Base-by-base conservation (phyloP, 2,888 invertebrate species). In the Kryphioiulus occultus region DNA sequence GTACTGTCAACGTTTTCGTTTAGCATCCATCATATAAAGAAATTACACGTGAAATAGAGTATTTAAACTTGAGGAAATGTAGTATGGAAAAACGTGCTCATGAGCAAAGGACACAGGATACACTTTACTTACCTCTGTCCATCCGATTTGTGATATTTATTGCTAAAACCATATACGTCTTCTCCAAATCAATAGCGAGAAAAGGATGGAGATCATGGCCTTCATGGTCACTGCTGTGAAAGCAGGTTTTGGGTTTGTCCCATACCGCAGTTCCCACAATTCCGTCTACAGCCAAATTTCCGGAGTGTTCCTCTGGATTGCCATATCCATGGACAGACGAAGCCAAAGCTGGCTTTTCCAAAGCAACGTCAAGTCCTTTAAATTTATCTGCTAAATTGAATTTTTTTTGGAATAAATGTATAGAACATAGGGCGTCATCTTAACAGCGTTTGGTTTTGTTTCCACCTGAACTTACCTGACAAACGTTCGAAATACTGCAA, bases 71-170 rank as follows among this genome's bases (percentile, higher is more conserved):
- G n/a, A n/a, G n/a, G n/a, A n/a, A n/a, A n/a, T n/a, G n/a, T n/a
- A n/a, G n/a, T n/a, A n/a, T n/a, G n/a, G 3, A 2, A 35, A 7
- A 44, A 7, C 1, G 10, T 7, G n/a, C n/a, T n/a, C n/a, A 44
- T 12, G 10, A 3, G 15, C 1, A 1, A 44, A 44, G 10, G 44
- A 44, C 4, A 44, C n/a, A n/a, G n/a, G n/a, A n/a, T n/a, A n/a
- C n/a, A n/a, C n/a, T n/a, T n/a, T n/a, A n/a, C n/a, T n/a, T n/a
- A n/a, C n/a, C n/a, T n/a, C 35, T 9, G 9, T 83, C 35, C 35
- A 84, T 5, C n/a, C 84, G 32, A 35, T 84, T 84, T 19, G 84
- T 84, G 35, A 84, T 35, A 35, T 84, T 84, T 35, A 35, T 22
- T 9, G 84, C 0, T 84, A 84, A 84, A 30, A 84, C 42, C 84